Conservation (phyloP, 1,140 invertebrate genomes). For the Tenebrio molitor region DNA sequence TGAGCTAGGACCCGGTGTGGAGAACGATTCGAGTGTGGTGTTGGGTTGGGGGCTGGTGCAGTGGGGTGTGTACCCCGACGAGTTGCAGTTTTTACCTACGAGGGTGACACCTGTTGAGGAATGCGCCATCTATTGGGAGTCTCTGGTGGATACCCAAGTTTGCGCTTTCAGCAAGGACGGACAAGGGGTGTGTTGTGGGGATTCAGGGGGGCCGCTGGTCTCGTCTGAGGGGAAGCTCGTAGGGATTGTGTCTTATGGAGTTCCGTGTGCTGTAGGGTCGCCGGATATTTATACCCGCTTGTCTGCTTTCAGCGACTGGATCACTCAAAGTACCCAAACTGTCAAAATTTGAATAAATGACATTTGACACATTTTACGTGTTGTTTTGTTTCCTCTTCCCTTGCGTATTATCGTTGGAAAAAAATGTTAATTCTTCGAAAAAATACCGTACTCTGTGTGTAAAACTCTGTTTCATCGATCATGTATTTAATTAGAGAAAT, state of each 20-base stretch:
- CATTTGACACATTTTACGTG: no score
- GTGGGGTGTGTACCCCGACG: background rate
- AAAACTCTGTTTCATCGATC: no score
- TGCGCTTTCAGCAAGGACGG: constrained; percentile 36
- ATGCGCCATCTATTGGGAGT: background rate
- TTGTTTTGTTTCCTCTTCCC: no score
- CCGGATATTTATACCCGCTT: constrained; percentile 79
- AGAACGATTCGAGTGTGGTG: background rate
- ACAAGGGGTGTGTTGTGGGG: constrained; percentile 58
- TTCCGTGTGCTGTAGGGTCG: constrained; percentile 69
- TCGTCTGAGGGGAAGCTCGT: background rate
- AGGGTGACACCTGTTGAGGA: background rate
- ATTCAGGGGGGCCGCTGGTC: constrained; percentile 65
- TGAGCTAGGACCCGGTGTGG: background rate
- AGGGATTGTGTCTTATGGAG: constrained; percentile 68
- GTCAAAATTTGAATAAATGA: no score
- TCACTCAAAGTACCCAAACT: no score
- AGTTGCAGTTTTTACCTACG: constrained; percentile 3
- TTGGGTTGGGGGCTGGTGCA: background rate
- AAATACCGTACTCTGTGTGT: no score
- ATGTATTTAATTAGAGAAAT: no score
- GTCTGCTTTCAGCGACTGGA: constrained; percentile 41
- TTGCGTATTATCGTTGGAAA: no score
- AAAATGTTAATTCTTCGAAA: no score
- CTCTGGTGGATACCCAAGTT: background rate